Evolutionary conservation across 2,888 invertebrate species (phyloP).

Genomic region (Leuctra nigra): DNA sequence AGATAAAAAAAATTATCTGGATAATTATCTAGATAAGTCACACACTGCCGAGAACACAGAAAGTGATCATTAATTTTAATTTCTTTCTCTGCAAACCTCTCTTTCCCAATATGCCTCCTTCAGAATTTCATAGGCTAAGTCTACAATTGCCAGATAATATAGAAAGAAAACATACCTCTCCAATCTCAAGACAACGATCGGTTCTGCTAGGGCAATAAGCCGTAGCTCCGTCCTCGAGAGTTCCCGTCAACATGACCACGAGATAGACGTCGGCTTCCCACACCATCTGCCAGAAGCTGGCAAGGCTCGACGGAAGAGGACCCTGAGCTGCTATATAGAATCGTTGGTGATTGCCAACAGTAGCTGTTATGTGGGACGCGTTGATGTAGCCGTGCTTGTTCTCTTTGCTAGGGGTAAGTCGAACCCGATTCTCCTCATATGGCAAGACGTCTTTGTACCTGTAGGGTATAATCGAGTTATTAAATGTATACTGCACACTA

Average conservation of each 20-base stretch:
- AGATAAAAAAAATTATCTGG: too few species aligned
- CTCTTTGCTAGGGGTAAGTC: conserved; percentile 70
- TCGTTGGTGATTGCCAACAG: conserved; percentile 72
- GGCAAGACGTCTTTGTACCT: conserved; percentile 70
- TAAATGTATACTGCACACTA: too few species aligned
- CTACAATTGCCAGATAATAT: too few species aligned
- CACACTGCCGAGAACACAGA: too few species aligned
- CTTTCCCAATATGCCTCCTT: too few species aligned
- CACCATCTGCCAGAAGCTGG: conserved; percentile 80
- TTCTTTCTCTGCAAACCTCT: too few species aligned
- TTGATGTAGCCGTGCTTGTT: conserved; percentile 89
- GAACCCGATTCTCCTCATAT: conserved; percentile 83
- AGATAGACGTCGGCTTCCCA: conserved; percentile 85
- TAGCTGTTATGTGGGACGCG: conserved; percentile 83
- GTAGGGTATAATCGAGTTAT: too few species aligned
- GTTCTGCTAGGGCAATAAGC: conserved; percentile 54
- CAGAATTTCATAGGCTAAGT: too few species aligned
- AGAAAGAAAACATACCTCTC: conserved; percentile 48
- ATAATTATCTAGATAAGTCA: too few species aligned
- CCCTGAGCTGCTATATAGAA: conserved; percentile 81
- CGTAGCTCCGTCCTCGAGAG: conserved; percentile 41
- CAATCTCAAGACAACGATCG: conserved; percentile 55
- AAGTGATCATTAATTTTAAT: too few species aligned
- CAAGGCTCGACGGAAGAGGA: conserved; percentile 52
- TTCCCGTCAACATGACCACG: conserved; percentile 67